Evolutionary conservation across 2,888 invertebrate species (phyloP).

Genomic region (Ochropacha duplaris): DNA sequence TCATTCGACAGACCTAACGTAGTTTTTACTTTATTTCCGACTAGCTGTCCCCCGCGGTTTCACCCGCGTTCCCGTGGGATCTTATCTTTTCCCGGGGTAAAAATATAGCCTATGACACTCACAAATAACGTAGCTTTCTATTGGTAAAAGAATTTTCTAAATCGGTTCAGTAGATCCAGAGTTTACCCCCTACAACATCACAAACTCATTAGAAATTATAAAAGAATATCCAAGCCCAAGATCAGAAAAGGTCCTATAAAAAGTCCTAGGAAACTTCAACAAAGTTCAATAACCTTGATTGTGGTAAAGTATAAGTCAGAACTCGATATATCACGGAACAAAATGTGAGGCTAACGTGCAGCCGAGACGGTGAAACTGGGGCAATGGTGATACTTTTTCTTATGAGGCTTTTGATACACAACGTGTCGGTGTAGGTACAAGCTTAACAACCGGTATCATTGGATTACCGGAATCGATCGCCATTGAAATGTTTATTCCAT

Average conservation of each 20-base stretch:
- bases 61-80: too few species aligned
- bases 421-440: slow-evolving; percentile 30
- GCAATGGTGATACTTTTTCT: slow-evolving; percentile 34
- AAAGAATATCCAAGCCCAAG: too few species aligned
- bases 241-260: not conserved
- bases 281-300: slow-evolving; percentile 1
- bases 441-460: slow-evolving; percentile 35
- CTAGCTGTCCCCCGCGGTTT: too few species aligned
- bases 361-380: slow-evolving; percentile 35
- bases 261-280: not conserved
- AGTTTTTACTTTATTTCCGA: too few species aligned
- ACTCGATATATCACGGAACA: slow-evolving; percentile 6
- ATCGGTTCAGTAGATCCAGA: too few species aligned
- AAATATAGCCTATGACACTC: too few species aligned
- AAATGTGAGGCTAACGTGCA: slow-evolving; percentile 6
- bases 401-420: slow-evolving; percentile 30
- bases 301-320: not conserved
- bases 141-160: too few species aligned
- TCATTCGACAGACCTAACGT: too few species aligned
- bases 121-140: too few species aligned
- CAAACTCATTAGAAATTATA: too few species aligned
- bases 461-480: slow-evolving; percentile 38
- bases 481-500: slow-evolving; percentile 3
- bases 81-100: too few species aligned
- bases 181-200: too few species aligned